Percentiles rank a stretch among this genome's conserved stretches.
Conservation (phyloP, 2,113 vertebrate genomes). For the Chunga burmeisteri region DNA sequence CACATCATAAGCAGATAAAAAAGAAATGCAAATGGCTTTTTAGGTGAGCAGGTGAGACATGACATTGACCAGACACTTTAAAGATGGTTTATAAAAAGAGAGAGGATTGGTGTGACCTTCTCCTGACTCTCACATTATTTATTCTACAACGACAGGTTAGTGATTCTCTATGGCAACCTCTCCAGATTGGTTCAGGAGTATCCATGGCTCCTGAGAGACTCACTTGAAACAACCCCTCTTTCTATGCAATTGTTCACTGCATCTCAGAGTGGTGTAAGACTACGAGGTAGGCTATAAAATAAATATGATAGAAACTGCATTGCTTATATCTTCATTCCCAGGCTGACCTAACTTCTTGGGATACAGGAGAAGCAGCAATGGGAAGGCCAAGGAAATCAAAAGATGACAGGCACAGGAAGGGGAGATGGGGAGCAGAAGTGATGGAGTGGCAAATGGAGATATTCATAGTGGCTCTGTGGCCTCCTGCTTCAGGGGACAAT, state of each 20-base stretch:
- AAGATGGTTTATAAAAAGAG: constrained; percentile 13
- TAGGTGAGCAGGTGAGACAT: constrained; percentile 38
- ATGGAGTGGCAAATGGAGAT: not conserved
- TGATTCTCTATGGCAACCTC: not conserved
- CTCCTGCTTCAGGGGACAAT: not conserved
- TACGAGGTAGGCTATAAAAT: not conserved
- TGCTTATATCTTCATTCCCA: not conserved
- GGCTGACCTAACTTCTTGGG: not conserved
- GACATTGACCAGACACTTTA: constrained; percentile 50
- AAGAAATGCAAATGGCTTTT: constrained; percentile 11
- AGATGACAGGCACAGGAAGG: not conserved
- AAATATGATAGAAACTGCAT: not conserved
- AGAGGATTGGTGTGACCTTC: constrained; percentile 34
- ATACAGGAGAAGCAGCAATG: not conserved
- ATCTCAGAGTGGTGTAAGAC: not conserved
- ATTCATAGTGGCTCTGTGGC: not conserved
- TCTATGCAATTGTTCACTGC: not conserved
- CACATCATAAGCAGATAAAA: not conserved
- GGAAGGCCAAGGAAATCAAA: not conserved
- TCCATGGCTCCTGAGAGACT: not conserved
- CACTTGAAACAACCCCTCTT: not conserved
- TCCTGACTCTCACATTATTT: constrained; percentile 31
- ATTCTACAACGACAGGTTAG: not conserved
- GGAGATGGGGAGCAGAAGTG: not conserved
- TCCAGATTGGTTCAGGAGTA: not conserved